Evolutionary conservation across 2,113 vertebrate species (phyloP), one percentile per base, ranked within the genome.

Genomic region (Gnathonemus echidnorhynchus): DNA sequence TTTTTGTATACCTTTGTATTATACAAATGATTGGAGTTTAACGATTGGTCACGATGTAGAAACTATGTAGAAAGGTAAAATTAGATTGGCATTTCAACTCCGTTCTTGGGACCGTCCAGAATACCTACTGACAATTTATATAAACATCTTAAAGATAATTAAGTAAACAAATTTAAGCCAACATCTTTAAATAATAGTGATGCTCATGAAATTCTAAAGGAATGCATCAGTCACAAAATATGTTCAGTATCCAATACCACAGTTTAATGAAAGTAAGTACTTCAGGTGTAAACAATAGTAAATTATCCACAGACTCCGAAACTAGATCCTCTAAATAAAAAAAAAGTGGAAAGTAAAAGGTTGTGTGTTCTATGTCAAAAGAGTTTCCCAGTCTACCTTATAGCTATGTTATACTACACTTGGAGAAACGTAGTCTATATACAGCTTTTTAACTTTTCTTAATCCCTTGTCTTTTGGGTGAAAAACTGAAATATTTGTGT

Each of bases 261-360:
- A 86, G 84, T 86, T 86, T 86, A 48, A 86, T 50, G 45, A 48
- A 49, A 86, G 84, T 39, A 80, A 80, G 74, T 86, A 48, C n/a
- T 86, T 86, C 24, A 86, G 84, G 45, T 86, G 84, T 86, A 86
- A 86, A 86, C 84, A 87, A 45, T 48, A 48, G 83, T 49, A 86
- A 49, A 86, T 86, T 86, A 49, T 86, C 46, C 21, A 49, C 46
- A 86, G 46, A 86, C 83, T n/a, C 83, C 0, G 42, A 86, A 49
- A 86, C 83, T 86, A 86, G 45, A 86, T 86, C 46, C 45, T 48
- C 21, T 86, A 86, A 86, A 86, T 80, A 86, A n/a, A 85, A 15
- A 84, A 46, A 45, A 17, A 8, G 35, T 84, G 80, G 80, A 84
- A 86, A 27, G 83, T 24, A 49, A 42, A 80, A 17, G 35, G 83